Percentiles rank a stretch among this genome's conserved stretches.
Conservation (phyloP, 2,888 invertebrate species). For the Panzeria rudis region DNA sequence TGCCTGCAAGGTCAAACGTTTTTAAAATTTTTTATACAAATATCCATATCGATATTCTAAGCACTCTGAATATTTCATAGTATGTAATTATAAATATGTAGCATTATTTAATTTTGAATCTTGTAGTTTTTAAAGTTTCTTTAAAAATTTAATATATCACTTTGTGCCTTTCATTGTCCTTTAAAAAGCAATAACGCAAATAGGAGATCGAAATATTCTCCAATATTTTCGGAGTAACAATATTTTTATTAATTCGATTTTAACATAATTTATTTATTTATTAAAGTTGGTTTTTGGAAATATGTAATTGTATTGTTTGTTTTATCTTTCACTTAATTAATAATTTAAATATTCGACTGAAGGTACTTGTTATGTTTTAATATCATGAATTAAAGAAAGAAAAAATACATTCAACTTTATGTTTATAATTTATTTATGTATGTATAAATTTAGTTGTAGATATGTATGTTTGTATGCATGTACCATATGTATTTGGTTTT, state of each 20-base stretch:
- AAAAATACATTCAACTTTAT: no score
- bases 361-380: slow-evolving; percentile 63
- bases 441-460: neutral
- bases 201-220: slow-evolving; percentile 2
- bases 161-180: no score
- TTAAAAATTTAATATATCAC: no score
- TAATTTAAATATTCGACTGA: slow-evolving; percentile 59
- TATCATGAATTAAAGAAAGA: slow-evolving; percentile 24
- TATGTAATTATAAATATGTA: no score
- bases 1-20: no score
- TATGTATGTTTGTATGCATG: slow-evolving; percentile 1
- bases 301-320: slow-evolving; percentile 38
- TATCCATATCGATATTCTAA: no score
- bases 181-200: neutral
- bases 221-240: slow-evolving; percentile 51
- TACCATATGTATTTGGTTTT: neutral
- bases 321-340: slow-evolving; percentile 31
- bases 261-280: slow-evolving; percentile 63
- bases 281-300: slow-evolving; percentile 39
- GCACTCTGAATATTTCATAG: no score
- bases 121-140: no score
- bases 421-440: neutral
- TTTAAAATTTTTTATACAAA: no score
- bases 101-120: no score
- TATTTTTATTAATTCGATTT: slow-evolving; percentile 45